Conservation (phyloP, 2,797 vertebrate species). For the Salarias fasciatus region DNA sequence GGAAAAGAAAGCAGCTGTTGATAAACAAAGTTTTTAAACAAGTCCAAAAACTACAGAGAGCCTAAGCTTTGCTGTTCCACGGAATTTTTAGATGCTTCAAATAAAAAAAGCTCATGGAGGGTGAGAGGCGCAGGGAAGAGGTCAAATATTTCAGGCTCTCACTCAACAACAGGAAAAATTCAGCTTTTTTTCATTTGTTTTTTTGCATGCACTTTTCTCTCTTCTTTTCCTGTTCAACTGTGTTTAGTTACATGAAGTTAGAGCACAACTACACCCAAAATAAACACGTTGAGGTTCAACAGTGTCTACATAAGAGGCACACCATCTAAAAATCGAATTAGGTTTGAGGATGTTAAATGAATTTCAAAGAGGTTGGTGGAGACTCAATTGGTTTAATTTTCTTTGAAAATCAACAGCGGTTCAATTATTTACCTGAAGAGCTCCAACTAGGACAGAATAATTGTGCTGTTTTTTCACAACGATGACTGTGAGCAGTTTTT, state of each 20-base stretch:
- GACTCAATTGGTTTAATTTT: conserved; percentile 31
- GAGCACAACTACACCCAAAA: conserved; percentile 35
- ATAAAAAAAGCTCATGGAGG: not conserved
- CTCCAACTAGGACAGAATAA: conserved; percentile 30
- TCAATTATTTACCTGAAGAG: conserved; percentile 41
- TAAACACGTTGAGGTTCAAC: conserved; percentile 31
- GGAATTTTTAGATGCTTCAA: no score
- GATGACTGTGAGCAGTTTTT: no score
- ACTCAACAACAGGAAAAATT: no score
- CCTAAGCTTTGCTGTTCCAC: conserved; percentile 14
- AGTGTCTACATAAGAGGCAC: conserved; percentile 16
- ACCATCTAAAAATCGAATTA: conserved; percentile 11
- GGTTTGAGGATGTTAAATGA: conserved; percentile 21
- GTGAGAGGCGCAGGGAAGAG: no score
- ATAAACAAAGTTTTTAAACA: conserved; percentile 73
- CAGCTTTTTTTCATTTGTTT: no score
- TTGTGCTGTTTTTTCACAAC: no score
- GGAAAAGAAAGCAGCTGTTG: conserved; percentile 50
- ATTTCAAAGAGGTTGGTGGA: conserved; percentile 27
- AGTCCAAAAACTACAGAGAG: conserved; percentile 26
- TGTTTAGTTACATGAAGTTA: conserved; percentile 8
- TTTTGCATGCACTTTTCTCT: no score
- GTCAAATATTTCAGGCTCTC: no score
- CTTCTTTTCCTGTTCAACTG: not conserved
- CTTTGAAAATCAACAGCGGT: conserved; percentile 10